A percentile compares a stretch with the other conserved stretches of the same genome.
phyloP scores from a whole-genome alignment of 2,113 vertebrate species.

The Indri indri region DNA sequence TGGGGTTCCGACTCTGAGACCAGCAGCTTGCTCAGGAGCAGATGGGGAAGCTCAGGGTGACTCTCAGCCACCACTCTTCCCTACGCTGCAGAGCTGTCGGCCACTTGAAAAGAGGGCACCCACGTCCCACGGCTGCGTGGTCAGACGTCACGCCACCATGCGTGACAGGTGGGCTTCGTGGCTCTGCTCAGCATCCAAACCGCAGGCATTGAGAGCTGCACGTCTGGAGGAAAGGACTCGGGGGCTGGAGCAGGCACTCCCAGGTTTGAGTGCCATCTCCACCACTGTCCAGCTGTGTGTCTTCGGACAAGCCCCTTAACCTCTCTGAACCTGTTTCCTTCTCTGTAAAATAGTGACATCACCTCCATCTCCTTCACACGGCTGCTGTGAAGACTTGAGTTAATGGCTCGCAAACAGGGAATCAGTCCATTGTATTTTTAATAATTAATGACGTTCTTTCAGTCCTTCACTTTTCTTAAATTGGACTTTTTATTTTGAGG shows the following conservation, averaged over 20 bases:
- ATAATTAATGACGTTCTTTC: neutral
- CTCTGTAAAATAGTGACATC: neutral
- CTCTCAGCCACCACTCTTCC: too few relatives aligned
- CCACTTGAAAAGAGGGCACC: neutral
- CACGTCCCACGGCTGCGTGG: rapidly evolving
- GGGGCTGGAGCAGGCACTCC: neutral
- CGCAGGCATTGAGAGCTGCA: neutral
- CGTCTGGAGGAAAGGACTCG: neutral
- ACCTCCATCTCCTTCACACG: neutral
- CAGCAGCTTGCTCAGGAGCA: neutral
- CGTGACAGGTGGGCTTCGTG: neutral
- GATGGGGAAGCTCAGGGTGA: neutral
- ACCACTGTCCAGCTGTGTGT: neutral
- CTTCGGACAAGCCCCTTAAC: neutral
- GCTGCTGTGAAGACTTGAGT: neutral
- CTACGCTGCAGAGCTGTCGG: neutral
- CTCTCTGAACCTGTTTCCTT: neutral
- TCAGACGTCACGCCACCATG: neutral
- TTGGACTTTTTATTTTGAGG: neutral
- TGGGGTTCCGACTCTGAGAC: neutral
- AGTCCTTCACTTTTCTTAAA: neutral
- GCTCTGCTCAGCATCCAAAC: neutral
- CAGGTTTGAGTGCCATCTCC: neutral
- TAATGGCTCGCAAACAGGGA: neutral
- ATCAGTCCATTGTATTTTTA: neutral